Evolutionary conservation across 1,140 invertebrate genomes (phyloP).

Genomic region (Diachasmimorpha longicaudata): DNA sequence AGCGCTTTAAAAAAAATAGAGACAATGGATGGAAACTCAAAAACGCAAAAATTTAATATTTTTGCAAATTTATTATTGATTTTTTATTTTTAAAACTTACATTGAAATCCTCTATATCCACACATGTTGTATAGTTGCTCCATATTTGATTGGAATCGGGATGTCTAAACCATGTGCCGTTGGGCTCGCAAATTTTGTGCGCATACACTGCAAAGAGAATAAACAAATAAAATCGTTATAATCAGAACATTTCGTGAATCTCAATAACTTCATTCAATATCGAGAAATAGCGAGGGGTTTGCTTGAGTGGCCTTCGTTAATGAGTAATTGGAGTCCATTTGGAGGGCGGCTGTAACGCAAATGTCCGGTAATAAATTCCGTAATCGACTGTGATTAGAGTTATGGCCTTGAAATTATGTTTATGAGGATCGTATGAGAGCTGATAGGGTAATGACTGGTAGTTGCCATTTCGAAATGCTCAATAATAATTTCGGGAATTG

Average conservation of each 20-base stretch:
- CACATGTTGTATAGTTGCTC: constrained; percentile 91
- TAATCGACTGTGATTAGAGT: background rate
- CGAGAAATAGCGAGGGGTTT: background rate
- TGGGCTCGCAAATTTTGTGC: constrained; percentile 64
- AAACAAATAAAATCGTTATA: background rate
- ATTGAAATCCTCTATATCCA: constrained; percentile 75
- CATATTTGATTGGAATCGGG: constrained; percentile 68
- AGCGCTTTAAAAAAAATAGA: no score
- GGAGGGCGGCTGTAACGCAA: background rate
- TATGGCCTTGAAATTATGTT: background rate
- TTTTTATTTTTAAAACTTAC: constrained; percentile 61
- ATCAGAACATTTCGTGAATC: background rate
- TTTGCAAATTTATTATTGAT: no score
- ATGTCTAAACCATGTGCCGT: constrained; percentile 69
- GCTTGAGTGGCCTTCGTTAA: background rate
- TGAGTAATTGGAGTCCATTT: background rate
- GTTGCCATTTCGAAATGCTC: background rate
- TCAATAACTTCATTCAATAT: background rate
- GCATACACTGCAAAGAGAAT: constrained; percentile 62
- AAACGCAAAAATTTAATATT: no score
- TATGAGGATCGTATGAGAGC: background rate
- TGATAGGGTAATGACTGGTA: background rate
- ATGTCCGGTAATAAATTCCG: background rate
- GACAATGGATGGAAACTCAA: no score
- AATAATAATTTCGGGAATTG: background rate